A percentile compares a stretch with the other conserved stretches of the same genome.
phyloP scores from a whole-genome alignment of 2,113 vertebrate genomes.

The Channa maculata region DNA sequence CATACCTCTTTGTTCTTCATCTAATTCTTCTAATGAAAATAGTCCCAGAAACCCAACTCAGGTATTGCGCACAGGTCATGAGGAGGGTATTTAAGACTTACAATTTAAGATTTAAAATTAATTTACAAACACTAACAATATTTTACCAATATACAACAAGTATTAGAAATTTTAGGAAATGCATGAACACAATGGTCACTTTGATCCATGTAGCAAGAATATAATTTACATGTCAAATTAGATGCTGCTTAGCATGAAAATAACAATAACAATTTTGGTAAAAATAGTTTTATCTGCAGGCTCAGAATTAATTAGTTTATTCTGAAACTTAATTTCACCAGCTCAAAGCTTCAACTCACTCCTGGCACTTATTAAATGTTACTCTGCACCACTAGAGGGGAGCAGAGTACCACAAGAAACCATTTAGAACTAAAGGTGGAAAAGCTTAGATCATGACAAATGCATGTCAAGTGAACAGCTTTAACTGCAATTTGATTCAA shows the following conservation, averaged over 20 bases:
- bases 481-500: not conserved
- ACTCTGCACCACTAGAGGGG: slow-evolving; percentile 35
- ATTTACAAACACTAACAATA: too few relatives aligned
- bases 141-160: not conserved
- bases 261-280: too few relatives aligned
- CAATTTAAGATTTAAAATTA: too few relatives aligned
- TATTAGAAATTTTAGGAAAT: not conserved
- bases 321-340: not conserved
- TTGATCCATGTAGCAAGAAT: not conserved
- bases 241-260: not conserved
- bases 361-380: not conserved
- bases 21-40: too few relatives aligned
- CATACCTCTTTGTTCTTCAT: too few relatives aligned
- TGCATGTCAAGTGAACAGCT: not conserved
- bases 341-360: not conserved
- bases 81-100: not conserved
- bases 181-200: not conserved
- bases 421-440: not conserved
- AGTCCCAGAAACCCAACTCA: too few relatives aligned
- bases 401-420: slow-evolving; percentile 30
- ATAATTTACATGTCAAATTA: not conserved
- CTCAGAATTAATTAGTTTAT: too few relatives aligned
- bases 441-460: not conserved
- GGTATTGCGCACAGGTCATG: too few relatives aligned
- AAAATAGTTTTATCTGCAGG: too few relatives aligned